Conservation (phyloP, 2,888 invertebrate genomes). For the Papilio protenor region DNA sequence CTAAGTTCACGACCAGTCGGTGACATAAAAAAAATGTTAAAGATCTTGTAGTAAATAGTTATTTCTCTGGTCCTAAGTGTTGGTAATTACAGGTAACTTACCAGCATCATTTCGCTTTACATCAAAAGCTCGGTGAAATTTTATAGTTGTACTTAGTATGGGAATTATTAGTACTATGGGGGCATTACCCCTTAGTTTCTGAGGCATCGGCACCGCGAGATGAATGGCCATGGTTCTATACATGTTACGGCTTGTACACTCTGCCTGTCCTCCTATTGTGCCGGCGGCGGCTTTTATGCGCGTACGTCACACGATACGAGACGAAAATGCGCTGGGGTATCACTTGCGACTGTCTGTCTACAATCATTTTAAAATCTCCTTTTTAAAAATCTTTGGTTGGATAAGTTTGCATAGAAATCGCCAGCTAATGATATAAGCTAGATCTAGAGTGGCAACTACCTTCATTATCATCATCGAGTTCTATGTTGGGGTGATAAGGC, state of each 20-base stretch:
- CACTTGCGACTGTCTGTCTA: slow-evolving; percentile 12
- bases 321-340: slow-evolving; percentile 18
- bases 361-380: no score
- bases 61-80: neutral
- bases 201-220: slow-evolving; percentile 62
- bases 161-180: slow-evolving; percentile 68
- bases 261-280: slow-evolving; percentile 72
- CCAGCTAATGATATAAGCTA: no score
- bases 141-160: slow-evolving; percentile 46
- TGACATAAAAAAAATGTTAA: neutral
- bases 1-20: neutral
- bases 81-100: slow-evolving; percentile 28
- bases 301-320: slow-evolving; percentile 63
- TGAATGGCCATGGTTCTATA: slow-evolving; percentile 65
- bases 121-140: slow-evolving; percentile 36
- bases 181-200: slow-evolving; percentile 64
- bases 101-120: slow-evolving; percentile 28
- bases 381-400: no score
- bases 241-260: slow-evolving; percentile 63
- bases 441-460: no score
- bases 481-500: no score
- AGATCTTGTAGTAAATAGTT: neutral
- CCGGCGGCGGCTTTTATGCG: slow-evolving; percentile 69
- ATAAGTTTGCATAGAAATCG: no score
- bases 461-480: no score